phyloP scores from a whole-genome alignment of 23 tunicate genomes.

The Styela clava region DNA sequence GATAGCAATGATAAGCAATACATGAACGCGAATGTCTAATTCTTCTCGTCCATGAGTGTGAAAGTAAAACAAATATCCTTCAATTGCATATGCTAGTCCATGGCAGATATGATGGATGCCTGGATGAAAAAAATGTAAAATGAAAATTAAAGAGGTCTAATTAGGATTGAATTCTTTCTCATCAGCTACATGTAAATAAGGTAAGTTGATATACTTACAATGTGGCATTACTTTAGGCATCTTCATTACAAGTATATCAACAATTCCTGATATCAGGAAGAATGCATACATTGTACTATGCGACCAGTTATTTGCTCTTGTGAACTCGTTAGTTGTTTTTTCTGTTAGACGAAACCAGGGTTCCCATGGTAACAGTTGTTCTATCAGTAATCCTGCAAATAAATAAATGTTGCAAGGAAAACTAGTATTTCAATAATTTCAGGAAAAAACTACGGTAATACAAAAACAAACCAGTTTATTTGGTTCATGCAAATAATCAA shows the following conservation, averaged over 20 bases:
- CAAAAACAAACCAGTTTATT: no score
- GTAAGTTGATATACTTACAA: constrained; percentile 35
- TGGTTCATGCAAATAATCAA: no score
- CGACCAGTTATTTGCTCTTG: constrained; percentile 64
- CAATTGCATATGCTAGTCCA: constrained; percentile 33
- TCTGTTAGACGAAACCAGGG: constrained; percentile 46
- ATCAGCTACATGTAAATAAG: no score
- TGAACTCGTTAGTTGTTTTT: constrained; percentile 3
- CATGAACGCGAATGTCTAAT: constrained; percentile 53
- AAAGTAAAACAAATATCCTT: constrained; percentile 63
- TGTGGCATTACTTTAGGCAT: constrained; percentile 35
- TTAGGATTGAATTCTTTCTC: no score
- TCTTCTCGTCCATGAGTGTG: constrained; percentile 60
- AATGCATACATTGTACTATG: constrained; percentile 72
- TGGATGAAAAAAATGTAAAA: background rate
- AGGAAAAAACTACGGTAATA: no score
- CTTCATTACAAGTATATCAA: constrained; percentile 30
- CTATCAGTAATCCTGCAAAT: constrained; percentile 53
- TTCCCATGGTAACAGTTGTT: constrained; percentile 48
- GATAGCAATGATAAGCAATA: constrained; percentile 38
- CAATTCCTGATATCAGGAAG: constrained; percentile 49
- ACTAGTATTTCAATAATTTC: no score
- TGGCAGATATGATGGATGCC: constrained; percentile 30
- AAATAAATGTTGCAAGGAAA: background rate
- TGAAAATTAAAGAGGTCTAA: background rate